Evolutionary conservation across 2,888 invertebrate species (phyloP).

Genomic region (Andricus curvator): DNA sequence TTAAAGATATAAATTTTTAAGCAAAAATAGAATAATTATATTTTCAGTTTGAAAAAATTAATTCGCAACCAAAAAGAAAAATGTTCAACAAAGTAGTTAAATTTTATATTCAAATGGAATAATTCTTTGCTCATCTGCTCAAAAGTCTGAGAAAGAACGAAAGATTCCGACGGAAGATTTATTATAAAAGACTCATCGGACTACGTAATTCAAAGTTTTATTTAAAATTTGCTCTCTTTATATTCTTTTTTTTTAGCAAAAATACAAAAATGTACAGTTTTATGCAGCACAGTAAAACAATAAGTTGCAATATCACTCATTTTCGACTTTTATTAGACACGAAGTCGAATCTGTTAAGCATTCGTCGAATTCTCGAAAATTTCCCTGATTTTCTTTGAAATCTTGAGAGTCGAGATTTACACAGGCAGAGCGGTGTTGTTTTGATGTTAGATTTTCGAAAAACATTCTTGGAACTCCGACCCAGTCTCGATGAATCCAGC

Average conservation of each 20-base stretch:
- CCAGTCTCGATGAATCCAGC: constrained; percentile 93
- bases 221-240: not conserved
- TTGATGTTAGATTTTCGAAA: constrained; percentile 83
- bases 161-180: not conserved
- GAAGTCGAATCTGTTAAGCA: constrained; percentile 81
- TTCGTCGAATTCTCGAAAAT: constrained; percentile 83
- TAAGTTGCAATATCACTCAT: constrained; percentile 35
- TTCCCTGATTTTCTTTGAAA: constrained; percentile 77
- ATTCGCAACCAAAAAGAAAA: too few relatives aligned
- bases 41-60: too few relatives aligned
- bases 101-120: not conserved
- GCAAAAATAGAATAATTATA: too few relatives aligned
- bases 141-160: not conserved
- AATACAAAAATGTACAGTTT: constrained; percentile 3
- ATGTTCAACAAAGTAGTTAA: too few relatives aligned
- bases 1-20: too few relatives aligned
- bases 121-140: not conserved
- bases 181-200: constrained; percentile 4
- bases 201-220: not conserved
- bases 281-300: constrained; percentile 28
- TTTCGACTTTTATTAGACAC: constrained; percentile 78
- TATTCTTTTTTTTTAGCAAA: not conserved
- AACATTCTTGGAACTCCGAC: constrained; percentile 92
- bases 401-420: constrained; percentile 80
- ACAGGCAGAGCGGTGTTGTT: constrained; percentile 90